Percentiles rank a stretch among this genome's conserved stretches.
Evolutionary conservation across 2,113 vertebrate genomes (phyloP).

Genomic region (Catharus minimus): DNA sequence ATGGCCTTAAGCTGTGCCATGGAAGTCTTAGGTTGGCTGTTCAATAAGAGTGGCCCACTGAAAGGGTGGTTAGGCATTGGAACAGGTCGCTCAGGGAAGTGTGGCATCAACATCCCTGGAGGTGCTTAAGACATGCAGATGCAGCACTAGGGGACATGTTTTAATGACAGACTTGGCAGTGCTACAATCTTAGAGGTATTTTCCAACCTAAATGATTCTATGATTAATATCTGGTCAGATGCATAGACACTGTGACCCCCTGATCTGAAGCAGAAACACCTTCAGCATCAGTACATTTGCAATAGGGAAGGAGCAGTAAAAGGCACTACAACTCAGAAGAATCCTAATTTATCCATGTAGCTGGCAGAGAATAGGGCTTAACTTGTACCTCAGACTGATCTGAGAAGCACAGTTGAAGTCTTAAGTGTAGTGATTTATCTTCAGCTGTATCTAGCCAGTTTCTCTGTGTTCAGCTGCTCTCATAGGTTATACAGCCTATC

Average conservation of each 20-base stretch:
- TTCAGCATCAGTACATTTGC: background rate
- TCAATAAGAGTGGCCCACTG: background rate
- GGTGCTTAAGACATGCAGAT: background rate
- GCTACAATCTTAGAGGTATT: background rate
- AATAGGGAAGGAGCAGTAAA: background rate
- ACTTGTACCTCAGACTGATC: background rate
- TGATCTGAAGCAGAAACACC: background rate
- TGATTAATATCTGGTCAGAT: background rate
- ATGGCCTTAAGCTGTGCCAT: background rate
- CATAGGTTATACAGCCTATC: background rate
- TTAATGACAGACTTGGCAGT: background rate
- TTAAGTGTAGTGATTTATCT: conserved; percentile 5
- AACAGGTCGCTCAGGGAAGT: background rate
- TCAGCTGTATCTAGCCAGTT: background rate
- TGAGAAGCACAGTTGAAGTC: background rate
- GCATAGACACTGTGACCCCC: background rate
- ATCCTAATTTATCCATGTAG: background rate
- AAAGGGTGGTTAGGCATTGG: background rate
- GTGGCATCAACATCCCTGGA: background rate
- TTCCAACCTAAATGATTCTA: background rate
- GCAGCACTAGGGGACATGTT: background rate
- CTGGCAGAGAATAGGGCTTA: background rate
- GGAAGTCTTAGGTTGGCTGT: background rate
- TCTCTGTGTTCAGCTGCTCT: conserved; percentile 20
- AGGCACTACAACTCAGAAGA: background rate